Percentiles rank a stretch among this genome's conserved stretches.
Evolutionary conservation across 2,797 vertebrate genomes (phyloP).

Genomic region (Scyliorhinus canicula): DNA sequence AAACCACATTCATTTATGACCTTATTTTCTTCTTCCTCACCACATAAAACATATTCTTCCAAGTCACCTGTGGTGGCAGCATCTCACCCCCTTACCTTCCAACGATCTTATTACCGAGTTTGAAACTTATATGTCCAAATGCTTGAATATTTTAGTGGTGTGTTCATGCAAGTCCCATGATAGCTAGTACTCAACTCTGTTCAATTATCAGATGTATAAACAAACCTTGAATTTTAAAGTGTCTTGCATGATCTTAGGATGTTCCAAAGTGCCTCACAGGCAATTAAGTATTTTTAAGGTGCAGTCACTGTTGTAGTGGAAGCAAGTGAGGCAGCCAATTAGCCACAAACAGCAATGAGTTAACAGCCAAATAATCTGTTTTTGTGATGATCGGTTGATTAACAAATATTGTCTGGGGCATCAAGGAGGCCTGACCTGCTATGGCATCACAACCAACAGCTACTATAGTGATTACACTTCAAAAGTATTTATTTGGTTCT

Average conservation of each 20-base stretch:
- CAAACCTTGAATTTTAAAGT: background rate
- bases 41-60: background rate
- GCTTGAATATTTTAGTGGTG: background rate
- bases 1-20: background rate
- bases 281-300: background rate
- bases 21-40: background rate
- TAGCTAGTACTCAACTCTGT: background rate
- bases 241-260: background rate
- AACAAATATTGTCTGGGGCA: background rate
- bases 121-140: background rate
- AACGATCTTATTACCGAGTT: background rate
- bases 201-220: background rate
- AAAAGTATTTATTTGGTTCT: background rate
- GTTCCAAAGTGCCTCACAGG: background rate
- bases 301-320: background rate
- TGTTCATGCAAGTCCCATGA: background rate
- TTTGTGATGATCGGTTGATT: background rate
- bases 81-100: background rate
- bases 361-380: background rate
- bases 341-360: background rate
- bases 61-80: background rate
- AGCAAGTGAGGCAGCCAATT: background rate
- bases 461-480: background rate
- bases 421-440: background rate
- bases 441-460: background rate